Percentiles rank a stretch among this genome's conserved stretches.
These are phyloP conservation scores for Paracentrotus lividus DNA, from an alignment of 53 echinoderm and acorn worm species.

Conservation along the genomic window DNA sequence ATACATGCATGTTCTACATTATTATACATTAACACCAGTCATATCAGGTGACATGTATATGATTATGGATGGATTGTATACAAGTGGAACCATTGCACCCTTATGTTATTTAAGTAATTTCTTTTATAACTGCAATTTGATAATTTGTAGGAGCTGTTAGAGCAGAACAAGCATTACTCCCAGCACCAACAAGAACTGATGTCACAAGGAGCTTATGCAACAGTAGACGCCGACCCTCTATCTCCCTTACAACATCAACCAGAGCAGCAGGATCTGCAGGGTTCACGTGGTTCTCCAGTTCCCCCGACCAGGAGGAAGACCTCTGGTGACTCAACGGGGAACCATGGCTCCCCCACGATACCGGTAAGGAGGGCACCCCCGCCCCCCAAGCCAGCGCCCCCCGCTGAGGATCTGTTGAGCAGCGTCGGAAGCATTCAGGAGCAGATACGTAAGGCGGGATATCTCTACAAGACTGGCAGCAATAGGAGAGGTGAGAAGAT, in stretches of 20 bases:
- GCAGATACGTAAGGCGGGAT: constrained; percentile 77
- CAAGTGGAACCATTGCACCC: too few relatives aligned
- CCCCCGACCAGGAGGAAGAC: constrained; percentile 14
- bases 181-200: constrained; percentile 59
- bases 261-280: background rate
- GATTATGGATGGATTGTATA: too few relatives aligned
- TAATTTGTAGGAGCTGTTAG: constrained; percentile 41
- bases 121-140: too few relatives aligned
- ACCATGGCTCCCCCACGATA: constrained; percentile 33
- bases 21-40: too few relatives aligned
- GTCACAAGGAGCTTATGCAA: background rate
- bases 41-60: too few relatives aligned
- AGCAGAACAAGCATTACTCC: constrained; percentile 65
- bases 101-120: too few relatives aligned
- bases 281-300: background rate
- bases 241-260: constrained; percentile 2
- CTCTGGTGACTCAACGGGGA: background rate
- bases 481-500: constrained; percentile 84
- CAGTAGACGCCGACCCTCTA: background rate
- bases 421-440: constrained; percentile 84
- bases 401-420: constrained; percentile 10
- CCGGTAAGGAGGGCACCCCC: constrained; percentile 33
- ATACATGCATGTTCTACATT: too few relatives aligned
- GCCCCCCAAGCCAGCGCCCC: background rate
- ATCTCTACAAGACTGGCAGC: constrained; percentile 90